Evolutionary conservation across 2,888 invertebrate species (phyloP), one percentile per base, ranked within the genome.

Genomic region (Zaprionus obscuricornis): DNA sequence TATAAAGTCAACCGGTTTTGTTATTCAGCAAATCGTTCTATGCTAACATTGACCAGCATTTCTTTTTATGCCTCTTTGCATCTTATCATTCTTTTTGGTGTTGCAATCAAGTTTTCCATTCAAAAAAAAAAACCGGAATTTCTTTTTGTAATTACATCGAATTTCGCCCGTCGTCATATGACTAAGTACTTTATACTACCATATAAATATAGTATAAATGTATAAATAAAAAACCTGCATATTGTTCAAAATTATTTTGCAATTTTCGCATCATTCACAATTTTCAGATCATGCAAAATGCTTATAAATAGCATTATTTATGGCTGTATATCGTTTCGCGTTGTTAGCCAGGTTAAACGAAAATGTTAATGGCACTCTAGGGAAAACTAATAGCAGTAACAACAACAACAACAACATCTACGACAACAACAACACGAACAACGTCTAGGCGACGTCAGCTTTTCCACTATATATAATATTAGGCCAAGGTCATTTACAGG

Each of bases 1-100:
- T 31, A 18, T 65, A 56, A 66, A 66, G 71, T 63, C 70, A 77
- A 85, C 72, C 76, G 79, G 83, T 83, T 82, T 47, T 27, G 47
- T 57, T 18, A 13, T 14, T 13, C 34, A 37, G 47, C 22, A 51
- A 66, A 45, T 37, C n/a, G 54, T 77, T 70, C 67, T 70, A 33
- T 63, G 56, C 47, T n/a, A 4, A 6, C 37, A 14, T 29, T 72
- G 66, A 60, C 54, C 67, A 50, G 63, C 47, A 22, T 52, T 31
- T 51, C 42, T 60, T 18, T 18, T 33, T 29, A 8, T 54, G 46
- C 31, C 29, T 45, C 37, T 52, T 55, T 45, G 54, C 60, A 46
- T 37, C 49, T 43, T 31, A 60, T 59, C 68, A 55, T 62, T 59
- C 56, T 59, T 57, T 77, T 77, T 56, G 50, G 58, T 59, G 65